Base-by-base conservation (phyloP, 2,888 invertebrate genomes). In the Anorthoa munda region DNA sequence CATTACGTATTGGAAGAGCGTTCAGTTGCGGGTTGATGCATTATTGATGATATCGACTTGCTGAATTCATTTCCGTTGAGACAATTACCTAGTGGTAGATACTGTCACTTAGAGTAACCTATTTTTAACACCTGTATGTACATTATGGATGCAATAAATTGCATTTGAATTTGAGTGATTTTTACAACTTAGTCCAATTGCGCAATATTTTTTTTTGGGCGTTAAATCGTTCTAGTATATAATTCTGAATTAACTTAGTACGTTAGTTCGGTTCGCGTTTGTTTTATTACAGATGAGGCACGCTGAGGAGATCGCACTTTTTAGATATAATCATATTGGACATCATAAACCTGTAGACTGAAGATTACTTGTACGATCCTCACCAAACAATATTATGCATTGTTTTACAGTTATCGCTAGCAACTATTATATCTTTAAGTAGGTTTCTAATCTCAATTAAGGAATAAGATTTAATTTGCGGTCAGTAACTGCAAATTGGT, bases 1-100 rank as follows among this genome's bases (percentile, higher is more conserved):
- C 55, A 81, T 80, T 75, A 39, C 17, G 76, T 58, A 53, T 71
- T 69, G 17, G 5, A 67, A n/a, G 4, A 13, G 65, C 21, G 48
- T 18, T 53, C 26, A 11, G 15, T n/a, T 31, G n/a, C 18, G 12
- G 17, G 17, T 17, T 13, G 17, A 67, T 61, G 68, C 31, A 31
- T 61, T 21, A 51, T 31, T 74, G 31, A 74, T 23, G 58, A 66
- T 26, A 17, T 39, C 7, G 15, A 18, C 48, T 15, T 31, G 48
- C 23, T 9, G 23, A 48, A 9, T 63, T n/a, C 26, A 9, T 48
- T 63, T 17, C n/a, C n/a, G n/a, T 59, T 18, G 31, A 59, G 18
- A 18, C 39, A n/a, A n/a, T n/a, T n/a, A n/a, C n/a, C n/a, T n/a
- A n/a, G n/a, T n/a, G n/a, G n/a, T n/a, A n/a, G n/a, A n/a, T n/a